A percentile compares a stretch with the other conserved stretches of the same genome.
These are phyloP conservation scores for Naso thynnoides DNA, from an alignment of 2,797 vertebrate species.

Conservation along the genomic window DNA sequence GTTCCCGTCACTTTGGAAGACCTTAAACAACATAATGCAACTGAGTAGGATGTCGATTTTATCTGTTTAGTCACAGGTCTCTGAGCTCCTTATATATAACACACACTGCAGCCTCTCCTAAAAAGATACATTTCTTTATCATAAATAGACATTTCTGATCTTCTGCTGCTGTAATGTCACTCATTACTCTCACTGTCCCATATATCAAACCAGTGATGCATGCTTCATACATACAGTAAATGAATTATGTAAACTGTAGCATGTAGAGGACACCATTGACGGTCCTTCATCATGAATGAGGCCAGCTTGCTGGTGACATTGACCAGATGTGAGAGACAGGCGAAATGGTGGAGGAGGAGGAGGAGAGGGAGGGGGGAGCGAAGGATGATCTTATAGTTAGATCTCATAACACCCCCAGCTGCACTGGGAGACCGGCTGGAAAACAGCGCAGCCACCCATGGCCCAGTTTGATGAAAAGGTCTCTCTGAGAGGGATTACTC, in stretches of 20 bases:
- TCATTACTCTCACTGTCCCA: slow-evolving; percentile 43
- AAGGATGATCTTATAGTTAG: slow-evolving; percentile 55
- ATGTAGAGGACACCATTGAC: slow-evolving; percentile 16
- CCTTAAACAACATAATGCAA: slow-evolving; percentile 21
- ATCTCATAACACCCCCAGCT: slow-evolving; percentile 58
- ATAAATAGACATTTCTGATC: not conserved
- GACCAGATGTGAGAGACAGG: slow-evolving; percentile 58
- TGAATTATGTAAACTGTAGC: slow-evolving; percentile 48
- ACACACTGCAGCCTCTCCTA: not conserved
- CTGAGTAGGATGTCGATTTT: not conserved
- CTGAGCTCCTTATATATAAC: not conserved
- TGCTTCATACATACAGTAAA: slow-evolving; percentile 28
- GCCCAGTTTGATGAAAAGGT: slow-evolving; percentile 77
- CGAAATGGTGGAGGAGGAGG: slow-evolving; percentile 9
- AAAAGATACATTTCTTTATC: not conserved
- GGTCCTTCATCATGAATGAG: slow-evolving; percentile 43
- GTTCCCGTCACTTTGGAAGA: slow-evolving; percentile 29
- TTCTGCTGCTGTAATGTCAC: slow-evolving; percentile 5
- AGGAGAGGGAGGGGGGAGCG: slow-evolving; percentile 31
- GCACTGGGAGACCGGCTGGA: slow-evolving; percentile 58
- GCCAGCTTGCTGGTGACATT: slow-evolving; percentile 22
- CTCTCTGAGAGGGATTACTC: slow-evolving; percentile 66
- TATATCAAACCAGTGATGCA: slow-evolving; percentile 34
- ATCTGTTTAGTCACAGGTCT: not conserved
- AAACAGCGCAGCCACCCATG: slow-evolving; percentile 69